phyloP scores from a whole-genome alignment of 2,888 invertebrate genomes.

The Hypsopygia costalis region DNA sequence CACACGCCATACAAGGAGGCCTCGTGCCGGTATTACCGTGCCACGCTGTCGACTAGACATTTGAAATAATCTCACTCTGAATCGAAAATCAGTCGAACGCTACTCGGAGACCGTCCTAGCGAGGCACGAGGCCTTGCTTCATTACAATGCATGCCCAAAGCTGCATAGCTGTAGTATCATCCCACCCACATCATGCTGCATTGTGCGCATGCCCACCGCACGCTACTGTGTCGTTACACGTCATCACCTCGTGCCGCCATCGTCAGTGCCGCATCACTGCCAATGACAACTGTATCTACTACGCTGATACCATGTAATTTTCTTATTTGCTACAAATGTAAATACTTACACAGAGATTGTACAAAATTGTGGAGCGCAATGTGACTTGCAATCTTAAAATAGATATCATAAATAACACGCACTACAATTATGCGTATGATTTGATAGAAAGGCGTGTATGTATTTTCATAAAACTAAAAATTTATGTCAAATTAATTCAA shows the following conservation, averaged over 20 bases:
- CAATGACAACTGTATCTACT: background rate
- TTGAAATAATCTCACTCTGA: too few relatives aligned
- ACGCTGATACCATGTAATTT: background rate
- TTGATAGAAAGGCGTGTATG: too few relatives aligned
- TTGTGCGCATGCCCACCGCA: conserved; percentile 41
- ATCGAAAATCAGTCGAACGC: background rate
- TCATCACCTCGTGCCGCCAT: conserved; percentile 2
- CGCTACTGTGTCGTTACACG: conserved; percentile 25
- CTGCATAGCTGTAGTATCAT: conserved; percentile 1
- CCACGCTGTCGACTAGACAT: too few relatives aligned
- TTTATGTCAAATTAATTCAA: too few relatives aligned
- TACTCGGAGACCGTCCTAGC: background rate
- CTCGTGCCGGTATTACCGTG: background rate
- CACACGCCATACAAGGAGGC: background rate
- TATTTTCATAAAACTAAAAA: too few relatives aligned
- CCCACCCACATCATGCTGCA: conserved; percentile 23
- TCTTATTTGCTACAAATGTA: too few relatives aligned
- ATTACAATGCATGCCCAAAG: conserved; percentile 12
- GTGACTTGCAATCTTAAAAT: too few relatives aligned
- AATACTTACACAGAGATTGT: too few relatives aligned
- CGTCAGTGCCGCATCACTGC: conserved; percentile 1
- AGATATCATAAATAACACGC: too few relatives aligned
- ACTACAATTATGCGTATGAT: too few relatives aligned
- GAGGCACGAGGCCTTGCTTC: background rate
- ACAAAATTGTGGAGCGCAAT: too few relatives aligned